A percentile compares a stretch with the other conserved stretches of the same genome.
These are phyloP conservation scores for Bembecia ichneumoniformis DNA, from an alignment of 2,888 invertebrate genomes.

Conservation along the genomic window DNA sequence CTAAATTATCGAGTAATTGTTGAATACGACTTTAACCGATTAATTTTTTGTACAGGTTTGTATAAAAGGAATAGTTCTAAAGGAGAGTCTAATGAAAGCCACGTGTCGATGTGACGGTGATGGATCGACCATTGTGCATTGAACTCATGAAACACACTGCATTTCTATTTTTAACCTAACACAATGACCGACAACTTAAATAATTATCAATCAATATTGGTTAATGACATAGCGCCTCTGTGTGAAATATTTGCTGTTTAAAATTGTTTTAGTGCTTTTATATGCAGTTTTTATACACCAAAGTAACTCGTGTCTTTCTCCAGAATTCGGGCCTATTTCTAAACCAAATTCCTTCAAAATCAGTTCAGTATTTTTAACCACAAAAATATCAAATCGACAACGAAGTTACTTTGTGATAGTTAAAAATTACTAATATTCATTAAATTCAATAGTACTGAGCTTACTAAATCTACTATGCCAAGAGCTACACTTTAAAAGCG, in stretches of 20 bases:
- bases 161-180: slow-evolving; percentile 1
- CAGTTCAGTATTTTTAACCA: no score
- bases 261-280: no score
- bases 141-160: neutral
- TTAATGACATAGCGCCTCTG: neutral
- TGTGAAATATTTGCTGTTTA: neutral
- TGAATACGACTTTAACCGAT: neutral
- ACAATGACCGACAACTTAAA: neutral
- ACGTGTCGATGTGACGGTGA: slow-evolving; percentile 22
- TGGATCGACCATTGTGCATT: slow-evolving; percentile 30
- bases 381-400: no score
- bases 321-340: no score
- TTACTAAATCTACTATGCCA: no score
- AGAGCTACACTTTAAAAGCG: no score
- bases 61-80: neutral
- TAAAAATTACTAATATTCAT: no score
- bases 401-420: no score
- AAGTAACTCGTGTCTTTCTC: no score
- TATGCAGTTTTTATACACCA: no score
- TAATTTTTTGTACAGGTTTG: neutral
- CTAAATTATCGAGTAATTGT: neutral
- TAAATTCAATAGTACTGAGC: no score
- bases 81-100: neutral
- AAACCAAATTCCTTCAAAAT: no score
- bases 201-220: neutral